Conservation (phyloP, 1,140 invertebrate species). For the Drosophila repletoides region DNA sequence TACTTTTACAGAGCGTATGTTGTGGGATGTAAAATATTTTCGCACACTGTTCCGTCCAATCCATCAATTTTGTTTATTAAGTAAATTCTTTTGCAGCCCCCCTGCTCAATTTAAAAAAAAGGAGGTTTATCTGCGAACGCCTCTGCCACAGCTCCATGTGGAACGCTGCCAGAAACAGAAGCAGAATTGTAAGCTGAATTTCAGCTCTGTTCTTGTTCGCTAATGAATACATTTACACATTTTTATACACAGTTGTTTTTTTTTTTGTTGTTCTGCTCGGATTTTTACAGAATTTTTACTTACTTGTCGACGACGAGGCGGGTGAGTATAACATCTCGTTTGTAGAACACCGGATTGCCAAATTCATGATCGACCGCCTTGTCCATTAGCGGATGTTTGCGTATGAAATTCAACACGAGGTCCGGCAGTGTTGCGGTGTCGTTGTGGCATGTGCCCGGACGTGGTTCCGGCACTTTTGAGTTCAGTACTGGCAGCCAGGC, state of each 20-base stretch:
- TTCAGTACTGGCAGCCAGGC: conserved; percentile 88
- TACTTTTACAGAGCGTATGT: no score
- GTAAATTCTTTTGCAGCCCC: no score
- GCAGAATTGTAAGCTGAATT: conserved; percentile 13
- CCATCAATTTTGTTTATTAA: no score
- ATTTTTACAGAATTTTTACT: no score
- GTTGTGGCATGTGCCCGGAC: conserved; percentile 93
- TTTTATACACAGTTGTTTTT: conserved; percentile 4
- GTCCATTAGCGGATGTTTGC: conserved; percentile 95
- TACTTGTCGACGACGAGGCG: conserved; percentile 89
- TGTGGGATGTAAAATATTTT: no score
- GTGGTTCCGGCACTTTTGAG: conserved; percentile 89
- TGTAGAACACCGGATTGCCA: conserved; percentile 91
- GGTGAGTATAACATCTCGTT: conserved; percentile 90
- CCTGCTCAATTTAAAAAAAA: no score
- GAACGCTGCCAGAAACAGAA: conserved; percentile 33
- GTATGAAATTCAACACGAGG: conserved; percentile 94
- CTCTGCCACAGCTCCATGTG: no score
- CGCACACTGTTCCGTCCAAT: no score
- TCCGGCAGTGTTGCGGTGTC: conserved; percentile 91
- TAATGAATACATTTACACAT: conserved; percentile 75
- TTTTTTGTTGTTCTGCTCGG: no score
- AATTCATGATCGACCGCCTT: conserved; percentile 91
- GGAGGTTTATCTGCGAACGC: no score
- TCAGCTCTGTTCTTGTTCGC: no score